A percentile compares a stretch with the other conserved stretches of the same genome.
phyloP scores from a whole-genome alignment of 2,113 vertebrate species.

The Oncorhynchus tshawytscha region DNA sequence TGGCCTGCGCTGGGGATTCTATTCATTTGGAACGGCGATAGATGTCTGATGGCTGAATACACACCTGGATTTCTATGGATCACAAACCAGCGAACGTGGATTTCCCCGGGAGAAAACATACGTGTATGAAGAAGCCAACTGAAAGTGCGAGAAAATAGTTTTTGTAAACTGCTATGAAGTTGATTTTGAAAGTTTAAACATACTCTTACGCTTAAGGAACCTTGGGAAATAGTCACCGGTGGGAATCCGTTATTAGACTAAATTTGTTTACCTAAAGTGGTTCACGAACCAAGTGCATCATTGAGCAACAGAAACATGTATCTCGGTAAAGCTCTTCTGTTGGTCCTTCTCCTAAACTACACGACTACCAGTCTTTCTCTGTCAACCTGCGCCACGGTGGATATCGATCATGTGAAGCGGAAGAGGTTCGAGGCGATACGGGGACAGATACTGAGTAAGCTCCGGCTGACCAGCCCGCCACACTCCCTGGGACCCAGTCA shows the following conservation, averaged over 20 bases:
- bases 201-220: neutral
- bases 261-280: neutral
- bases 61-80: constrained; percentile 42
- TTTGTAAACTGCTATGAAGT: neutral
- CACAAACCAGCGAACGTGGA: constrained; percentile 29
- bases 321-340: constrained; percentile 80
- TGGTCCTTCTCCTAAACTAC: constrained; percentile 82
- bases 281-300: constrained; percentile 33
- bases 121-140: neutral
- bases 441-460: constrained; percentile 90
- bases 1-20: constrained; percentile 12
- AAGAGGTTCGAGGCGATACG: constrained; percentile 90
- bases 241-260: neutral
- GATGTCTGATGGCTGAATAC: constrained; percentile 45
- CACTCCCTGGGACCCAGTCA: constrained; percentile 78
- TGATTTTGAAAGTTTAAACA: neutral
- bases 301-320: constrained; percentile 74
- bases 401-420: constrained; percentile 86
- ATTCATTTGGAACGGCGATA: constrained; percentile 21
- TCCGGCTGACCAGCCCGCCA: constrained; percentile 85
- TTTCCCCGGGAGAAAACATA: constrained; percentile 24
- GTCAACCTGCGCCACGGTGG: constrained; percentile 90
- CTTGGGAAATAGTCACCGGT: constrained; percentile 16
- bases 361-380: constrained; percentile 81
- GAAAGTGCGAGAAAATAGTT: neutral